phyloP scores from a whole-genome alignment of 2,797 vertebrate species.

The Toxotes lorentzi region DNA sequence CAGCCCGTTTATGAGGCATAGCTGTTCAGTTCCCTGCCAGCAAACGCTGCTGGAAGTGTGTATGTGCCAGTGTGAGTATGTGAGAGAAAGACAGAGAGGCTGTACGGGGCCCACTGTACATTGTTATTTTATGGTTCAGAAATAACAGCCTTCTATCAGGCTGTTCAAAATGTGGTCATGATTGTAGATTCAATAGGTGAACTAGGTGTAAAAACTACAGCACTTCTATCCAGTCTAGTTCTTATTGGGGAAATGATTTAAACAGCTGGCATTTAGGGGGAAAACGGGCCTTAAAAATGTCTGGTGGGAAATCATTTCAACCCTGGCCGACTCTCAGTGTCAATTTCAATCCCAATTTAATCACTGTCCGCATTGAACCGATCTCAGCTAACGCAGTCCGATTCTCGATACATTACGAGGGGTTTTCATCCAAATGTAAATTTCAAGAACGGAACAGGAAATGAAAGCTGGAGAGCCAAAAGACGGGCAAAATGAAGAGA shows the following conservation, averaged over 20 bases:
- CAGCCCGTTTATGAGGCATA: slow-evolving; percentile 77
- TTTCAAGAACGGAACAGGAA: slow-evolving; percentile 64
- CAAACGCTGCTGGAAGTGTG: slow-evolving; percentile 37
- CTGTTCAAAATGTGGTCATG: slow-evolving; percentile 20
- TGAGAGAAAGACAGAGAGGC: slow-evolving; percentile 19
- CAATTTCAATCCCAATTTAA: slow-evolving; percentile 67
- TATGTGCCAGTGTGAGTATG: slow-evolving; percentile 14
- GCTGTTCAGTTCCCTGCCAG: slow-evolving; percentile 60
- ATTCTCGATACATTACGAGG: slow-evolving; percentile 36
- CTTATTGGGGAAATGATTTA: slow-evolving; percentile 65
- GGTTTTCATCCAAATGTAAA: slow-evolving; percentile 57
- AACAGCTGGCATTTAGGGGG: slow-evolving; percentile 61
- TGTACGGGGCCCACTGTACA: not conserved
- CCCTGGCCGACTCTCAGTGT: slow-evolving; percentile 51
- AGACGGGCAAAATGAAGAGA: slow-evolving; percentile 34
- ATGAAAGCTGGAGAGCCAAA: slow-evolving; percentile 62
- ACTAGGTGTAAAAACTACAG: slow-evolving; percentile 26
- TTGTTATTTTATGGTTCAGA: slow-evolving; percentile 48
- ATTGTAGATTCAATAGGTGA: slow-evolving; percentile 31
- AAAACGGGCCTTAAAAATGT: slow-evolving; percentile 42
- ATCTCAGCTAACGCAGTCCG: slow-evolving; percentile 38
- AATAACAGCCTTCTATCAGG: slow-evolving; percentile 26
- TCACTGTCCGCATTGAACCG: slow-evolving; percentile 54
- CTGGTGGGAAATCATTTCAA: slow-evolving; percentile 73
- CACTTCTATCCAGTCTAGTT: slow-evolving; percentile 34